Evolutionary conservation across 2,113 vertebrate genomes (phyloP).

Genomic region (Nipponia nippon): DNA sequence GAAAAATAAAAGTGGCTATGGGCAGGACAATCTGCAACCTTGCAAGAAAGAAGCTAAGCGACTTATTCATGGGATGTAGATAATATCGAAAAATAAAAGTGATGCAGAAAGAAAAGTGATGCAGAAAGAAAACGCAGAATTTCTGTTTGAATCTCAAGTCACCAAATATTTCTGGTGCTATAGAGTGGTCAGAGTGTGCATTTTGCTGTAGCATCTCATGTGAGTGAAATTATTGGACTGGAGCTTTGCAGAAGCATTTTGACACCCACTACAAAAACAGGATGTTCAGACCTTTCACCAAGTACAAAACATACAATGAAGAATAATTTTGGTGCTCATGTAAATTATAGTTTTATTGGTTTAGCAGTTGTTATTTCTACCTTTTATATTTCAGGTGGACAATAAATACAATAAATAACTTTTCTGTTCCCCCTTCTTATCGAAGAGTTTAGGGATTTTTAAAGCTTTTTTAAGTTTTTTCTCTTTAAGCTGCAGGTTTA

Average conservation of each 20-base stretch:
- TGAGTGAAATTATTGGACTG: not conserved
- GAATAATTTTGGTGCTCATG: not conserved
- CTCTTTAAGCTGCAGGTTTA: not conserved
- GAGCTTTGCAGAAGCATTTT: not conserved
- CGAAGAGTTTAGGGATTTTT: not conserved
- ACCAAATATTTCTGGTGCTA: not conserved
- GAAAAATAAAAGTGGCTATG: not conserved
- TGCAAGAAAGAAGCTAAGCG: not conserved
- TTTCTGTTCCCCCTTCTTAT: not conserved
- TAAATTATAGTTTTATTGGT: conserved; percentile 21
- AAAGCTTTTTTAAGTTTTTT: not conserved
- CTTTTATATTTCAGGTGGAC: not conserved
- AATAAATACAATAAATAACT: conserved; percentile 69
- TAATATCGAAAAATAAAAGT: not conserved
- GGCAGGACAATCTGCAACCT: not conserved
- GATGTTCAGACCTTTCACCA: not conserved
- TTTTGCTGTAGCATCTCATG: not conserved
- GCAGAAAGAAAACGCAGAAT: not conserved
- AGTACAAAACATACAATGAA: not conserved
- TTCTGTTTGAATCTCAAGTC: not conserved
- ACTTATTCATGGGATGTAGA: not conserved
- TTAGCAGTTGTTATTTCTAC: not conserved
- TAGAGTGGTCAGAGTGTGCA: not conserved
- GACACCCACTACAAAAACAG: not conserved
- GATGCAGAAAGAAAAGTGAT: not conserved